Conservation (phyloP, 2,797 vertebrate genomes). For the Parauchenoglanis punctatus region DNA sequence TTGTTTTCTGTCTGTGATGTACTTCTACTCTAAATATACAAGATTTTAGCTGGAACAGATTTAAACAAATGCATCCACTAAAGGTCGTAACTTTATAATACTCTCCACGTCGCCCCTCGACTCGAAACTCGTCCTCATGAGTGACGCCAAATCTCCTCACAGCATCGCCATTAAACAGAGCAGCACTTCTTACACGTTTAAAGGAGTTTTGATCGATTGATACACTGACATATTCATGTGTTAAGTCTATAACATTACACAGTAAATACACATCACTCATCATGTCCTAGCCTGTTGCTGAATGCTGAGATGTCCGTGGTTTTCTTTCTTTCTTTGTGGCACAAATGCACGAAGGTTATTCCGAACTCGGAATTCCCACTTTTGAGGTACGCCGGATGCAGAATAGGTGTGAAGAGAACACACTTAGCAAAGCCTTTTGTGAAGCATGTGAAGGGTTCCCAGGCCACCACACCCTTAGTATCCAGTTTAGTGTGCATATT, state of each 20-base stretch:
- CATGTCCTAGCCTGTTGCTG: too few species aligned
- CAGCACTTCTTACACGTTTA: neutral
- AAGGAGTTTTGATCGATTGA: neutral
- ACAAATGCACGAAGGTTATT: neutral
- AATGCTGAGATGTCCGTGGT: too few species aligned
- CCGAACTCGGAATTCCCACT: neutral
- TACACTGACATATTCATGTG: neutral
- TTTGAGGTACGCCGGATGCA: neutral
- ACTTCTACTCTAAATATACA: neutral
- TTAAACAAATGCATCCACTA: neutral
- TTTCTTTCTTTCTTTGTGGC: neutral
- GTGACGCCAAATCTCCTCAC: neutral
- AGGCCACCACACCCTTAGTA: neutral
- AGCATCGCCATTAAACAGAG: neutral
- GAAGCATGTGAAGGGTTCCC: neutral
- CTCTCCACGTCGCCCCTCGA: too few species aligned
- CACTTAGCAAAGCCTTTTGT: too few species aligned
- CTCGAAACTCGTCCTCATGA: neutral
- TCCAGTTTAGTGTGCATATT: neutral
- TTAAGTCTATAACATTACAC: neutral
- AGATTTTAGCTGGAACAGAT: too few species aligned
- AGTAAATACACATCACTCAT: neutral
- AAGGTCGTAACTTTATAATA: neutral
- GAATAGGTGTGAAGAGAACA: neutral
- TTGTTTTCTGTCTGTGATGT: neutral